These are phyloP conservation scores for Leguminivora glycinivorella DNA, from an alignment of 1,140 invertebrate species.

Conservation along the genomic window DNA sequence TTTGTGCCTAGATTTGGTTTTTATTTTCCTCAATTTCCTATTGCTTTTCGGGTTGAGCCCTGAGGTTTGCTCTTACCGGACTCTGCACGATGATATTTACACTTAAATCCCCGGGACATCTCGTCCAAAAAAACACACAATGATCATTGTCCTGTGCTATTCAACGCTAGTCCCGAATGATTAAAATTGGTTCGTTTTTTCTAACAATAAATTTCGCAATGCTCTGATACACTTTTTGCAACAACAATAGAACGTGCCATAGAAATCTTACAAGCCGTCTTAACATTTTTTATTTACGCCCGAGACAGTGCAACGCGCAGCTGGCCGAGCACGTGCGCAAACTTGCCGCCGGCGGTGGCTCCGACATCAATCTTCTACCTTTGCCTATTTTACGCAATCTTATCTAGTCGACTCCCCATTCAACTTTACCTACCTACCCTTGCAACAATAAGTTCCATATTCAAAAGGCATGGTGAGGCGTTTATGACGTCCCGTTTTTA, in stretches of 20 bases:
- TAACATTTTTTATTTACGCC: constrained; percentile 39
- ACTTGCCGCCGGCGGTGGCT: constrained; percentile 60
- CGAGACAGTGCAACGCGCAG: constrained; percentile 52
- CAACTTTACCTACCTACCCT: neutral
- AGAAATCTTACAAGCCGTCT: constrained; percentile 19
- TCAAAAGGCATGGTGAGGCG: neutral
- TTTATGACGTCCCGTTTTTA: constrained; percentile 39
- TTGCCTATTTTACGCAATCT: constrained; percentile 53
- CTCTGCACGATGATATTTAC: no score
- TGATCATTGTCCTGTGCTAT: neutral
- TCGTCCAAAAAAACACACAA: neutral
- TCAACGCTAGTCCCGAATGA: neutral
- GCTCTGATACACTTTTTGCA: constrained; percentile 19
- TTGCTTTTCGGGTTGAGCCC: no score
- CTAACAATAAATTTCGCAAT: constrained; percentile 14
- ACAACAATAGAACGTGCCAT: constrained; percentile 22
- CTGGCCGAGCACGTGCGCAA: constrained; percentile 71
- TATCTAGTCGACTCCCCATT: constrained; percentile 31
- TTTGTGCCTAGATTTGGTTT: no score
- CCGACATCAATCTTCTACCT: constrained; percentile 73
- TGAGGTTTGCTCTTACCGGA: no score
- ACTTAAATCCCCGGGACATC: neutral
- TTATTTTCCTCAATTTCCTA: no score
- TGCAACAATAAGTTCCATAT: neutral
- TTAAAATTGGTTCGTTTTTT: constrained; percentile 2